A percentile compares a stretch with the other conserved stretches of the same genome.
Conservation (phyloP, 2,888 invertebrate genomes). For the Polydrusus pterygomalis region DNA sequence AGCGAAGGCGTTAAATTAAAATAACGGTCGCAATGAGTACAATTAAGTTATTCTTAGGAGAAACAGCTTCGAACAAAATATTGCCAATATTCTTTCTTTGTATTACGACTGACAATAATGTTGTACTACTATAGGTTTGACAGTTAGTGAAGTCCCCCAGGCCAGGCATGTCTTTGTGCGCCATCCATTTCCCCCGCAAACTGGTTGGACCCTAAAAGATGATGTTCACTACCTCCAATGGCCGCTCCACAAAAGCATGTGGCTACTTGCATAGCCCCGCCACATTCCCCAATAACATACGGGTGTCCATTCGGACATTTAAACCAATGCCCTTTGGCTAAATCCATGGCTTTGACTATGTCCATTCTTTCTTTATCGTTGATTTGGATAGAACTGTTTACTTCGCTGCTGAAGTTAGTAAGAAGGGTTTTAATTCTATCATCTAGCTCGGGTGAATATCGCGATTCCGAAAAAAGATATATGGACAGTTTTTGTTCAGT, state of each 20-base stretch:
- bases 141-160: constrained; percentile 63
- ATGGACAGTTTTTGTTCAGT: not conserved
- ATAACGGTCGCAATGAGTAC: too few species aligned
- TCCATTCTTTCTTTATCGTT: constrained; percentile 62
- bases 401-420: constrained; percentile 25
- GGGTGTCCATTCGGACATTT: constrained; percentile 82
- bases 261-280: constrained; percentile 76
- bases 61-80: too few species aligned
- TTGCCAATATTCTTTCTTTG: too few species aligned
- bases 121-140: too few species aligned
- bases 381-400: constrained; percentile 23
- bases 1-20: too few species aligned
- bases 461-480: constrained; percentile 60
- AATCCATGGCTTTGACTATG: constrained; percentile 76
- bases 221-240: constrained; percentile 76
- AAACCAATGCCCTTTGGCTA: constrained; percentile 80
- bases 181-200: constrained; percentile 76
- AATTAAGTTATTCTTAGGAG: too few species aligned
- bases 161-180: constrained; percentile 73
- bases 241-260: constrained; percentile 75
- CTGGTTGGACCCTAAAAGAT: constrained; percentile 70
- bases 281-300: constrained; percentile 81
- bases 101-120: too few species aligned
- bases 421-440: constrained; percentile 32
- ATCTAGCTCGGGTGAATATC: constrained; percentile 27